phyloP scores from a whole-genome alignment of 2,888 invertebrate species.

The Tortrix viridana region DNA sequence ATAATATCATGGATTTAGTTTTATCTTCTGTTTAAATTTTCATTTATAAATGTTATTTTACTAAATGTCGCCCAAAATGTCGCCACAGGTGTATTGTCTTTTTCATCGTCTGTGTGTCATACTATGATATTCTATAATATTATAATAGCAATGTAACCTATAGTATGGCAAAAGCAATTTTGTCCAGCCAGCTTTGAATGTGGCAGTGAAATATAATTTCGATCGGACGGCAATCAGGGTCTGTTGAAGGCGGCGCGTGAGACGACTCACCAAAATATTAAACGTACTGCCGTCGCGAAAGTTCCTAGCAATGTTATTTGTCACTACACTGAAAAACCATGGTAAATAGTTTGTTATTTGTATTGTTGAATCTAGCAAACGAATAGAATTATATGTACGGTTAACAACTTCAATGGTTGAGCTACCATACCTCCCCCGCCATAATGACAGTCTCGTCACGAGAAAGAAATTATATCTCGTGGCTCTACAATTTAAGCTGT shows the following conservation, averaged over 20 bases:
- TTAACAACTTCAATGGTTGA: too few species aligned
- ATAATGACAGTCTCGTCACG: too few species aligned
- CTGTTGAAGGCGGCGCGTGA: constrained; percentile 83
- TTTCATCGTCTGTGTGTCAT: too few species aligned
- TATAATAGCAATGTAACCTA: constrained; percentile 40
- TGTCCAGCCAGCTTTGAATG: constrained; percentile 78
- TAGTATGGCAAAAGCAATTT: constrained; percentile 67
- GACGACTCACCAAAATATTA: constrained; percentile 78
- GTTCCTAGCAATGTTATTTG: constrained; percentile 41
- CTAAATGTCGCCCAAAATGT: too few species aligned
- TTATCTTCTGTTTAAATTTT: too few species aligned
- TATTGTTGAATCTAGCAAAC: too few species aligned
- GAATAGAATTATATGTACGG: too few species aligned
- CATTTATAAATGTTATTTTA: too few species aligned
- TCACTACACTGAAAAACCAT: background rate
- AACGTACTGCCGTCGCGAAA: constrained; percentile 61
- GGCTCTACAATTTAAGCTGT: too few species aligned
- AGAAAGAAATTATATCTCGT: too few species aligned
- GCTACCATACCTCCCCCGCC: too few species aligned
- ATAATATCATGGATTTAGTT: too few species aligned
- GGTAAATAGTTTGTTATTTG: background rate
- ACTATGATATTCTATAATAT: background rate
- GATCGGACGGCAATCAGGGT: constrained; percentile 83
- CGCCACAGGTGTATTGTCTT: background rate
- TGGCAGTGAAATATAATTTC: constrained; percentile 82